These are phyloP conservation scores for Enchytraeus crypticus DNA, from an alignment of 2,888 invertebrate species.

Conservation along the genomic window DNA sequence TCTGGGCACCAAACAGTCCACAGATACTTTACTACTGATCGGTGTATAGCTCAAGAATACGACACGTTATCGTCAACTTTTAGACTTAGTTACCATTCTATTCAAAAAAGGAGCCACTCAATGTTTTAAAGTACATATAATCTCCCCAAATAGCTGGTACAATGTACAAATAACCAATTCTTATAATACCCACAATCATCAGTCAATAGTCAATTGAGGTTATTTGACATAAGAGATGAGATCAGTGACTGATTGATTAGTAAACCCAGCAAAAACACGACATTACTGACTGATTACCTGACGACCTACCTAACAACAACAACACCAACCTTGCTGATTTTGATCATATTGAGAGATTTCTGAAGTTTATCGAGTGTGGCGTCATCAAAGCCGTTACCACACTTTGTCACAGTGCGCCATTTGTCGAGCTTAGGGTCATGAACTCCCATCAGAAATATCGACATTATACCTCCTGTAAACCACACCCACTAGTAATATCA, in stretches of 20 bases:
- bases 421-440: slow-evolving; percentile 58
- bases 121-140: too few species aligned
- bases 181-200: too few species aligned
- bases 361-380: slow-evolving; percentile 67
- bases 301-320: too few species aligned
- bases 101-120: too few species aligned
- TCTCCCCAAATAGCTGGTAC: too few species aligned
- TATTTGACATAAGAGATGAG: background rate
- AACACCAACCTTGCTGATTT: slow-evolving; percentile 60
- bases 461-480: slow-evolving; percentile 72
- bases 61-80: too few species aligned
- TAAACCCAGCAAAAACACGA: background rate
- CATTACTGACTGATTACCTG: background rate
- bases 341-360: slow-evolving; percentile 63
- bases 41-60: too few species aligned
- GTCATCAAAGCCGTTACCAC: slow-evolving; percentile 71
- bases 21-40: too few species aligned
- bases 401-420: slow-evolving; percentile 87
- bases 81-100: too few species aligned
- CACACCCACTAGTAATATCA: too few species aligned
- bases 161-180: too few species aligned
- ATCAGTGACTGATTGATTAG: background rate
- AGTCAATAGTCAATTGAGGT: background rate
- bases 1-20: too few species aligned
- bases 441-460: slow-evolving; percentile 88